phyloP scores from a whole-genome alignment of 2,888 invertebrate genomes.

The Tricholauxania praeusta region DNA sequence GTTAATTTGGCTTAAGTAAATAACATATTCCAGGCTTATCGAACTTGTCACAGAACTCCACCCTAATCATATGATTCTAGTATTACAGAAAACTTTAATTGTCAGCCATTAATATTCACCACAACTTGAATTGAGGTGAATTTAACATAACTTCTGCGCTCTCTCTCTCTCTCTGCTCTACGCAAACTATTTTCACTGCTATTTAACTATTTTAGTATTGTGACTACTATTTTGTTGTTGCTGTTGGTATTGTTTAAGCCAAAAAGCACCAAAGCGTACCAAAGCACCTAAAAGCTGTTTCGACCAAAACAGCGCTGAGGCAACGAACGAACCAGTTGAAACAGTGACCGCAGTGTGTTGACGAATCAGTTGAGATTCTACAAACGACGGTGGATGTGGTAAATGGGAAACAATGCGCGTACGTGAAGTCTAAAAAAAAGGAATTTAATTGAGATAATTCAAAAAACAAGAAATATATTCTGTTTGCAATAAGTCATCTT shows the following conservation, averaged over 20 bases:
- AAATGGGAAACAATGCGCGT: slow-evolving; percentile 47
- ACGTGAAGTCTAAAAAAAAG: slow-evolving; percentile 42
- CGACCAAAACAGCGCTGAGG: slow-evolving; percentile 25
- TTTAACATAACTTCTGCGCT: neutral
- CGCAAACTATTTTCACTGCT: slow-evolving; percentile 5
- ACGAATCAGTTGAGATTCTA: slow-evolving; percentile 62
- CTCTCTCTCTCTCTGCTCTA: slow-evolving; percentile 1
- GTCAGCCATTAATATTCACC: neutral
- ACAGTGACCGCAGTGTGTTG: slow-evolving; percentile 38
- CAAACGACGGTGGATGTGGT: slow-evolving; percentile 57
- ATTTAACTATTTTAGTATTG: neutral
- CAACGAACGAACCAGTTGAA: slow-evolving; percentile 36
- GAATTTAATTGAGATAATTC: slow-evolving; percentile 13
- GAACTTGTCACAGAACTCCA: neutral
- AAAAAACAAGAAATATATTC: neutral
- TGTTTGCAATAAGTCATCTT: neutral
- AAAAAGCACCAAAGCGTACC: slow-evolving; percentile 24
- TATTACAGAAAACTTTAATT: neutral
- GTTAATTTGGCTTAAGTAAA: too few relatives aligned
- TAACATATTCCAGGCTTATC: too few relatives aligned
- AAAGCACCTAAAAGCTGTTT: slow-evolving; percentile 18
- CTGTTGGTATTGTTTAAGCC: neutral
- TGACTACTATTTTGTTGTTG: neutral
- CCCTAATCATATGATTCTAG: neutral
- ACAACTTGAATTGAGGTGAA: neutral